These are phyloP conservation scores for Neosilurus mollespiculum DNA, from an alignment of 2,797 vertebrate species.

Conservation along the genomic window DNA sequence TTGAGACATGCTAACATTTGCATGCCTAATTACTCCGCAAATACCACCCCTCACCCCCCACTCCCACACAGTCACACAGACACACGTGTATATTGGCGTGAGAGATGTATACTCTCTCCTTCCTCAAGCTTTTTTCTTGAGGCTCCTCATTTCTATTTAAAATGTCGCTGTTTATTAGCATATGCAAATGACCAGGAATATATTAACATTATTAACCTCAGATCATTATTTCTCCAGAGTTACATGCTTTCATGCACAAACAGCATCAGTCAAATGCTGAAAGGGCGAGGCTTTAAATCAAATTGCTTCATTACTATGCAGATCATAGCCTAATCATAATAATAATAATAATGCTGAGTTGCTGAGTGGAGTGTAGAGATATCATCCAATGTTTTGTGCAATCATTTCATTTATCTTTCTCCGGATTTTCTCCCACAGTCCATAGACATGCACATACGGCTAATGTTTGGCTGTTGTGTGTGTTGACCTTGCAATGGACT, in stretches of 20 bases:
- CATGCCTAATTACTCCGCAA: background rate
- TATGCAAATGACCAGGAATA: background rate
- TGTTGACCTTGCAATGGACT: no score
- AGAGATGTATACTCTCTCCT: background rate
- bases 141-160: background rate
- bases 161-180: background rate
- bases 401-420: background rate
- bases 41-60: background rate
- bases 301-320: background rate
- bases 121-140: background rate
- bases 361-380: background rate
- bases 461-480: no score
- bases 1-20: slow-evolving; percentile 20
- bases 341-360: no score
- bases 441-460: no score
- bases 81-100: background rate
- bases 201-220: background rate
- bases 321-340: background rate
- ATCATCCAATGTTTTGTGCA: background rate
- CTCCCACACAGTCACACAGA: background rate
- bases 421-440: no score
- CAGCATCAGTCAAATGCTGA: background rate
- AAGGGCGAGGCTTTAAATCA: background rate
- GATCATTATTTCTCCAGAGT: background rate
- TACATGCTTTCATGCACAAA: background rate